These are phyloP conservation scores for Engystomops pustulosus DNA, from an alignment of 2,113 vertebrate species.

Conservation along the genomic window DNA sequence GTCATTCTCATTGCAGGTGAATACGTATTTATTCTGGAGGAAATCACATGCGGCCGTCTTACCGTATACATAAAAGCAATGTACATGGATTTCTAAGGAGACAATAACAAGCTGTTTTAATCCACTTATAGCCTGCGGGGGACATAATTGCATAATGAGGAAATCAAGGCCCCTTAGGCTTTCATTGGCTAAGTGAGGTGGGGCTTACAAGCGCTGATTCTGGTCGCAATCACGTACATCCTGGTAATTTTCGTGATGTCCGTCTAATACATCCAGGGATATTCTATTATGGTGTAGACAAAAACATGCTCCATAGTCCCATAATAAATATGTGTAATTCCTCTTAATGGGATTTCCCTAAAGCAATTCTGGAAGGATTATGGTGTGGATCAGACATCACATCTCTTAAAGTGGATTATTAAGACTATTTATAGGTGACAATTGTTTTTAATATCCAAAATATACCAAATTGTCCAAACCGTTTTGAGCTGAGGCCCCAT, in stretches of 20 bases:
- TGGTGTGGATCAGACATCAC: not conserved
- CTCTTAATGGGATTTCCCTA: not conserved
- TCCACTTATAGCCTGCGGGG: not conserved
- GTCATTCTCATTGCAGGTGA: conserved; percentile 10
- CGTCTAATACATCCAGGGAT: not conserved
- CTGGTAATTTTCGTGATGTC: not conserved
- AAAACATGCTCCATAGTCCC: not conserved
- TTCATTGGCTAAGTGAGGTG: not conserved
- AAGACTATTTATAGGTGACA: too few relatives aligned
- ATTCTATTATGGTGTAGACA: not conserved
- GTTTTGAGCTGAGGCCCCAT: too few relatives aligned
- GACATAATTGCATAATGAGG: conserved; percentile 8
- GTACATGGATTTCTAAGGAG: not conserved
- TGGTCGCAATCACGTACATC: not conserved
- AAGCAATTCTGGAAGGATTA: not conserved
- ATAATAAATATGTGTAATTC: not conserved
- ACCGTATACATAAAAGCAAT: not conserved
- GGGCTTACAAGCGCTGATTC: not conserved
- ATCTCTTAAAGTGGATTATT: not conserved
- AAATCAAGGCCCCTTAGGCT: not conserved
- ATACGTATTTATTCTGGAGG: conserved; percentile 9
- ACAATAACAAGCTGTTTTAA: conserved; percentile 11
- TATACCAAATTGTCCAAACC: too few relatives aligned
- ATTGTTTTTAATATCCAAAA: too few relatives aligned
- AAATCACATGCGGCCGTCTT: conserved; percentile 1